A percentile compares a stretch with the other conserved stretches of the same genome.
phyloP scores from a whole-genome alignment of 2,797 vertebrate genomes.

The Spondyliosoma cantharus region DNA sequence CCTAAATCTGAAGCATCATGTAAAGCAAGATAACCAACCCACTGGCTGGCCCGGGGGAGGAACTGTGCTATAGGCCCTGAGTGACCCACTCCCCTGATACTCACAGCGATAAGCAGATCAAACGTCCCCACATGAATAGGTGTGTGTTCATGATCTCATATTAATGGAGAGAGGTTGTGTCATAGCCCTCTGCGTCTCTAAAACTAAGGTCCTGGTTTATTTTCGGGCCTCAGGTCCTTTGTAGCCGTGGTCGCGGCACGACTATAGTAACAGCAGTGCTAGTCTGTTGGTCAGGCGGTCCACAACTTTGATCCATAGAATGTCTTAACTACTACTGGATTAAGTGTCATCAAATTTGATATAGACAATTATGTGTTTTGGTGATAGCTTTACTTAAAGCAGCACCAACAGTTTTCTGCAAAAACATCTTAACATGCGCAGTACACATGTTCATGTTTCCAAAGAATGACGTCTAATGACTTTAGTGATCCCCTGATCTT shows the following conservation, averaged over 20 bases:
- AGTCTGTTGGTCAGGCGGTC: not conserved
- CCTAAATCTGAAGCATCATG: constrained; percentile 5
- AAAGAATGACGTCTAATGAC: not conserved
- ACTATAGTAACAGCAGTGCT: not conserved
- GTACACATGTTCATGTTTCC: too few relatives aligned
- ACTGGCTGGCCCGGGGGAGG: not conserved
- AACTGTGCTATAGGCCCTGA: not conserved
- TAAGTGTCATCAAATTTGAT: not conserved
- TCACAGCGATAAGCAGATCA: constrained; percentile 3
- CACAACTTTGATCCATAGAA: not conserved
- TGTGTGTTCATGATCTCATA: not conserved
- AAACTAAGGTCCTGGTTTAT: not conserved
- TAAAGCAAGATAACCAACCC: constrained; percentile 3
- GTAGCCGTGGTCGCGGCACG: not conserved
- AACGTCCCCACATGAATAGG: constrained; percentile 6
- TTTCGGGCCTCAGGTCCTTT: not conserved
- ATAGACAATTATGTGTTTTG: not conserved
- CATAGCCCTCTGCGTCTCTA: not conserved
- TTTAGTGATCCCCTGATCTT: not conserved
- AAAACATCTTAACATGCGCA: not conserved
- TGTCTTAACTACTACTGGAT: not conserved
- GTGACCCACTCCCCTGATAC: not conserved
- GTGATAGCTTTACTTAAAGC: not conserved
- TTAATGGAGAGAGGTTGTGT: not conserved
- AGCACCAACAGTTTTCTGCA: not conserved